Evolutionary conservation across 2,888 invertebrate genomes (phyloP).

Genomic region (Caenorhabditis panamensis): DNA sequence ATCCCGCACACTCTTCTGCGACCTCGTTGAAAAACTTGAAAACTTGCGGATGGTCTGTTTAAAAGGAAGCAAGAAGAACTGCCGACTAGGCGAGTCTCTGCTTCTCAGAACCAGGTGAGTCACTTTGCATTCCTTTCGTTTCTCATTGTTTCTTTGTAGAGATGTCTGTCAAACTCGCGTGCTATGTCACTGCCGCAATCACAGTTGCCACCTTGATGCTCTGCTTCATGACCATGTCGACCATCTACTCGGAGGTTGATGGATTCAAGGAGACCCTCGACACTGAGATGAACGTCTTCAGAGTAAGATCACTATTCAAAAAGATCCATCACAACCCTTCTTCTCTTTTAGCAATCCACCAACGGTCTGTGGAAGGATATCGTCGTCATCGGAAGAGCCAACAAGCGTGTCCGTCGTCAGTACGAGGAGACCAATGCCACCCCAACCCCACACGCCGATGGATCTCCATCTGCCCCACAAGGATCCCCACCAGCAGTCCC

Average conservation of each 20-base stretch:
- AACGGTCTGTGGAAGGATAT: constrained; percentile 80
- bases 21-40: constrained; percentile 55
- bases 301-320: constrained; percentile 49
- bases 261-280: constrained; percentile 78
- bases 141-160: constrained; percentile 27
- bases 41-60: constrained; percentile 45
- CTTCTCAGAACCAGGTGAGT: constrained; percentile 47
- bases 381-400: constrained; percentile 70
- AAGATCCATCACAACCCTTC: background rate
- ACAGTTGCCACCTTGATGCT: constrained; percentile 77
- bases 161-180: constrained; percentile 80
- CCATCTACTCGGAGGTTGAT: constrained; percentile 78
- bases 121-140: constrained; percentile 14
- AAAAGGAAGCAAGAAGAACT: constrained; percentile 37
- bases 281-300: constrained; percentile 77
- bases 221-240: constrained; percentile 76
- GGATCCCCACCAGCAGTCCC: constrained; percentile 73
- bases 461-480: constrained; percentile 70
- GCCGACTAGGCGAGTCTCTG: constrained; percentile 50
- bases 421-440: constrained; percentile 62
- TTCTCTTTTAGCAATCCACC: constrained; percentile 68
- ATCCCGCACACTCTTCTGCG: constrained; percentile 22
- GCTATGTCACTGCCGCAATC: constrained; percentile 78
- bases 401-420: constrained; percentile 70
- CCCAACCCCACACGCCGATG: constrained; percentile 64